Evolutionary conservation across 2,888 invertebrate genomes (phyloP), one percentile per base, ranked within the genome.

Genomic region (Sturmia bella): DNA sequence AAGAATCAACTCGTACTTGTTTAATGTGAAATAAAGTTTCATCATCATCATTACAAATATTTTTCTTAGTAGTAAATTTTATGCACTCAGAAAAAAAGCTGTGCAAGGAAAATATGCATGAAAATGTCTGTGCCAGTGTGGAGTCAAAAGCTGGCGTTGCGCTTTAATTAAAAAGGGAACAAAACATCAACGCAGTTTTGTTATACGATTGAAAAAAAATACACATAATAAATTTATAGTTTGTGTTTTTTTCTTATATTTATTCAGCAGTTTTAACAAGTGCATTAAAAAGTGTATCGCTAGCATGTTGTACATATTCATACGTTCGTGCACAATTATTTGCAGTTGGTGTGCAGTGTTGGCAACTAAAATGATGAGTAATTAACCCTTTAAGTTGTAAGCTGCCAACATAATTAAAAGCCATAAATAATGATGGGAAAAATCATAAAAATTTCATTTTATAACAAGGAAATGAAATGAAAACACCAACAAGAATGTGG

Each of bases 131-230:
- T 24, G 32, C n/a, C 45, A 13, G 37, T 50, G 48, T 48, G 17
- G 6, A 56, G 13, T 21, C 27, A 54, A 45, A 63, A 68, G 64
- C 56, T 52, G 39, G 63, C 72, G 50, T 69, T 66, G 68, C 21
- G 56, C 68, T 81, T 81, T 81, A 81, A 77, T 81, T 81, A 81
- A 81, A 77, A 81, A 73, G 76, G 76, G 81, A 81, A 73, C 64
- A 50, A 63, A 66, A 27, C 43, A 73, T 66, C 64, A 63, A 68
- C 72, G 63, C 77, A 77, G 41, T 77, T 81, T 69, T 69, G 66
- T 81, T 54, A 37, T 59, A 43, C 17, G 39, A 57, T 12, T 21
- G 21, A 57, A 41, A 27, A 21, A 15, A 45, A 19, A 27, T 19
- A 19, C 5, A 13, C 11, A 17, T 41, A 41, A 32, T 45, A 54